A percentile compares a stretch with the other conserved stretches of the same genome.
These are phyloP conservation scores for Scaptomyza parva DNA, from an alignment of 2,888 invertebrate genomes.

Conservation along the genomic window DNA sequence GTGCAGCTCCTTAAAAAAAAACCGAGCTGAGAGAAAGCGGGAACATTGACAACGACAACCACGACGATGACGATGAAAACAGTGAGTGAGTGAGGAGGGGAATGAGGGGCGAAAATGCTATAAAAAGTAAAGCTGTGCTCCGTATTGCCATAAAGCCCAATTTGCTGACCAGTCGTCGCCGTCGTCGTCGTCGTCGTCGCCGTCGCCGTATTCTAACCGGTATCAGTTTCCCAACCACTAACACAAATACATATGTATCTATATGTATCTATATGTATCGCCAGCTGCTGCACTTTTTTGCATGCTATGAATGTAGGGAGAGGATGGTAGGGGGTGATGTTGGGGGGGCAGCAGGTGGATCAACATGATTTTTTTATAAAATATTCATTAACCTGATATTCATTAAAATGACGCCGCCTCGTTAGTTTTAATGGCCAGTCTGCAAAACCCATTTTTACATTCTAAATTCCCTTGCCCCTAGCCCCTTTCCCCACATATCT, in stretches of 20 bases:
- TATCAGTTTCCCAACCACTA: slow-evolving; percentile 2
- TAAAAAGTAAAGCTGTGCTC: slow-evolving; percentile 14
- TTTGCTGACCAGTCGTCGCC: slow-evolving; percentile 7
- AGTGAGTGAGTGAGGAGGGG: neutral
- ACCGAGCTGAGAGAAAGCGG: neutral
- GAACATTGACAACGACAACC: slow-evolving; percentile 8
- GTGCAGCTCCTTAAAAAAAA: slow-evolving; percentile 26
- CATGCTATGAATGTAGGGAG: neutral
- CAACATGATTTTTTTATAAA: slow-evolving; percentile 53
- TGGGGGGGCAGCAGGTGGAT: slow-evolving; percentile 10
- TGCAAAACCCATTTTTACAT: neutral
- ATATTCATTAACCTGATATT: slow-evolving; percentile 77
- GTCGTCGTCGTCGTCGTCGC: too few species aligned
- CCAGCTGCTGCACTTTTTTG: neutral
- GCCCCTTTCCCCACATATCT: too few species aligned
- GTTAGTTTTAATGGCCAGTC: slow-evolving; percentile 66
- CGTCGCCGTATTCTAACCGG: too few species aligned
- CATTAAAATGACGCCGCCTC: slow-evolving; percentile 65
- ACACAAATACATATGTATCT: neutral
- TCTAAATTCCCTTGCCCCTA: too few species aligned
- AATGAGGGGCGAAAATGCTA: neutral
- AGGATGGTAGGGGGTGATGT: neutral
- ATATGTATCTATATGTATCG: neutral
- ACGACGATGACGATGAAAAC: neutral
- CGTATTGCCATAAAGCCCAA: slow-evolving; percentile 14